Base-by-base conservation (phyloP, 2,797 vertebrate species). In the Eulemur mongoz region DNA sequence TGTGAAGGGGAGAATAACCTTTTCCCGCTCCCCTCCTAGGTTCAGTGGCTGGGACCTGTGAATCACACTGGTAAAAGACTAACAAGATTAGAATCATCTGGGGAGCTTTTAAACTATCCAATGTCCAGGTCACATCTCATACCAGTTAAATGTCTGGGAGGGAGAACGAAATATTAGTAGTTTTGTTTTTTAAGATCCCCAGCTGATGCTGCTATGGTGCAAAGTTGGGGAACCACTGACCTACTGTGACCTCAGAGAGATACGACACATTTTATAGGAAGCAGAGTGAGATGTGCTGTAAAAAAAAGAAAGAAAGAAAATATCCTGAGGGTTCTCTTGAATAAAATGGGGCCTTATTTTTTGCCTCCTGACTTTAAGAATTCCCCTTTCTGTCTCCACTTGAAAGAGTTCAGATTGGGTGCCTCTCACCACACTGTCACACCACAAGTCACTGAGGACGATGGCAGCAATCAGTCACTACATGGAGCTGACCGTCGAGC, bases 401-500 rank as follows among this genome's bases (percentile, higher is more conserved):
- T 67, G 48, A 18, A 91, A 98, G 95, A 93, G 80, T 80, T 96
- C 94, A 1, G 97, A 96, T 17, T 97, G 97, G 97, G 57, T 97
- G 50, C 97, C 98, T 10, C 97, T 98, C 48, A 97, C 93, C 30
- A 85, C 97, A 88, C 91, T 97, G 15, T 98, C 96, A 9, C 96
- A 97, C 79, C 97, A 87, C 79, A 98, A 97, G 93, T 96, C 97
- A 7, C 45, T 95, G 38, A 97, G 96, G 63, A 98, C 97, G 35
- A 98, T 94, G 94, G 94, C 98, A 35, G 98, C 99, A 78, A 97
- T 99, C 92, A 99, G 99, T 18, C 97, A 78, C 30, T 99, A 99
- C 80, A 98, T 99, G 98, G 99, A 99, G 84, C 97, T 99, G 92
- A 99, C 97, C 90, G 83, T 98, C 69, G 98, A 99, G 20, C 98